phyloP scores from a whole-genome alignment of 2,888 invertebrate species.

The Folsomia candida region DNA sequence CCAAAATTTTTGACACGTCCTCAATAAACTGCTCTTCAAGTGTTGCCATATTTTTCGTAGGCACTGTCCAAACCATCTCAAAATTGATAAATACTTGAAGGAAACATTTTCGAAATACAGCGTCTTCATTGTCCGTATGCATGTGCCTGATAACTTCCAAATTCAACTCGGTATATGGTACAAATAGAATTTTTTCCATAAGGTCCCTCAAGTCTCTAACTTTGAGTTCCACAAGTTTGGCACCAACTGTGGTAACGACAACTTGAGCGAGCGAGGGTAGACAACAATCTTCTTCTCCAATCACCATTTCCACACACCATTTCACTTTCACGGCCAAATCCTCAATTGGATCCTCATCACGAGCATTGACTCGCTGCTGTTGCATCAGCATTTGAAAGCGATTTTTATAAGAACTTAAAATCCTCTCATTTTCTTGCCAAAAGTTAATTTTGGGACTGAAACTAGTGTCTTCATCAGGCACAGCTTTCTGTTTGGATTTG shows the following conservation, averaged over 20 bases:
- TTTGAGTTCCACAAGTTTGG: constrained; percentile 4
- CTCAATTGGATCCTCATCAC: constrained; percentile 13
- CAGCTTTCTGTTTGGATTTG: background rate
- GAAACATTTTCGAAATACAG: constrained; percentile 25
- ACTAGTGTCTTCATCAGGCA: too few species aligned
- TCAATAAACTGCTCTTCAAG: constrained; percentile 18
- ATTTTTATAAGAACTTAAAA: constrained; percentile 20
- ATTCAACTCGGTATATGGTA: constrained; percentile 22
- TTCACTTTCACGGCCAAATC: background rate
- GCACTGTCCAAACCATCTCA: constrained; percentile 35
- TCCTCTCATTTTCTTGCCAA: constrained; percentile 23
- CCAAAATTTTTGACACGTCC: constrained; percentile 31
- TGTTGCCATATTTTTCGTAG: background rate
- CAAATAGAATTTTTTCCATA: constrained; percentile 24
- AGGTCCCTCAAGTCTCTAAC: constrained; percentile 10
- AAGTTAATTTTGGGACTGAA: constrained; percentile 15
- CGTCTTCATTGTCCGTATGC: background rate
- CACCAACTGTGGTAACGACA: constrained; percentile 24
- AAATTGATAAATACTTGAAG: constrained; percentile 34
- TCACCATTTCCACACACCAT: constrained; percentile 24
- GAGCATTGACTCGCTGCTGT: constrained; percentile 13
- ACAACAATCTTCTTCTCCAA: constrained; percentile 18
- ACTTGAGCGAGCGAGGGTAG: constrained; percentile 32
- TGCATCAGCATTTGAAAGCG: constrained; percentile 14
- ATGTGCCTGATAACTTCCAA: constrained; percentile 24